Evolutionary conservation across 2,888 invertebrate genomes (phyloP).

Genomic region (Penaeus monodon): DNA sequence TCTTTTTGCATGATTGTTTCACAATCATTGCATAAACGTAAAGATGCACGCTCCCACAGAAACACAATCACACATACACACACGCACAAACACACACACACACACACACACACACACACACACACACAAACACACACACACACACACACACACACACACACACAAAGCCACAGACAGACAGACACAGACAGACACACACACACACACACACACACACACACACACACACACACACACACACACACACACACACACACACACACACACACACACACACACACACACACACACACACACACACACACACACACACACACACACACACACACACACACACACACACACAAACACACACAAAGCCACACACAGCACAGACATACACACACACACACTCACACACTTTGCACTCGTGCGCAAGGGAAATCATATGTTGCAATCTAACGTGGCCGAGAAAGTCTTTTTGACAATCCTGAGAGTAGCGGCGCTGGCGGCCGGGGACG

Average conservation of each 20-base stretch:
- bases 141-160: constrained; percentile 14
- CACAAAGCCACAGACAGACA: constrained; percentile 2
- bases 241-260: neutral
- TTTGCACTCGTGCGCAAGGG: neutral
- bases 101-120: constrained; percentile 10
- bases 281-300: neutral
- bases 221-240: constrained; percentile 1
- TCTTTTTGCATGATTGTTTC: no score
- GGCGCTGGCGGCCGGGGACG: no score
- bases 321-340: constrained; percentile 3
- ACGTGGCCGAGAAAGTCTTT: no score
- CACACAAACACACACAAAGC: neutral
- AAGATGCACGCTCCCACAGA: neutral
- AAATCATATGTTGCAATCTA: neutral
- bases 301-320: constrained; percentile 1
- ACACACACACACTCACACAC: constrained; percentile 13
- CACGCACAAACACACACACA: neutral
- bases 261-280: constrained; percentile 10
- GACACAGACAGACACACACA: neutral
- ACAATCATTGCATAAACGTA: neutral
- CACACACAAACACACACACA: constrained; percentile 9
- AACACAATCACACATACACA: neutral
- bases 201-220: neutral
- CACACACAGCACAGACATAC: neutral
- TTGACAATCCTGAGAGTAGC: no score